Evolutionary conservation across 2,888 invertebrate genomes (phyloP).

Genomic region (Drosophila meridiana): DNA sequence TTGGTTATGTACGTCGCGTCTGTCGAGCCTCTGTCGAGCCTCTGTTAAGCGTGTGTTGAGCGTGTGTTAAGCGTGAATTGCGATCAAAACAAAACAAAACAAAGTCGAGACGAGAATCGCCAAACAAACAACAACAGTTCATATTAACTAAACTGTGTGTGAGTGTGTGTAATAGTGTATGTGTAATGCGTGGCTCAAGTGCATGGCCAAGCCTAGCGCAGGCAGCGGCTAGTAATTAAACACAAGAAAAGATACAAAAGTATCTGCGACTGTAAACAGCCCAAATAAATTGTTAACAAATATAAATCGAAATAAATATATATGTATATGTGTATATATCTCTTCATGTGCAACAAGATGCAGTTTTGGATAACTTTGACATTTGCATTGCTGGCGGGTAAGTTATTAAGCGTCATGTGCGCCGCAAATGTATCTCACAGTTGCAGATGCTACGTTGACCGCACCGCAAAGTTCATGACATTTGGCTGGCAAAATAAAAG

Average conservation of each 20-base stretch:
- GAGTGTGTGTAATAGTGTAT: slow-evolving; percentile 2
- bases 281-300: slow-evolving; percentile 22
- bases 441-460: slow-evolving; percentile 40
- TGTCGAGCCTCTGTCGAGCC: slow-evolving; percentile 29
- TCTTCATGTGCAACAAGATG: slow-evolving; percentile 51
- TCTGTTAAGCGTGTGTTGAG: slow-evolving; percentile 16
- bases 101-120: slow-evolving; percentile 23
- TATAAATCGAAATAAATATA: slow-evolving; percentile 16
- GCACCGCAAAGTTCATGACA: slow-evolving; percentile 59
- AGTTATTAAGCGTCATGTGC: slow-evolving; percentile 67
- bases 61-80: slow-evolving; percentile 17
- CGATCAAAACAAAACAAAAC: slow-evolving; percentile 11
- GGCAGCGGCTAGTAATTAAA: slow-evolving; percentile 66
- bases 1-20: slow-evolving; percentile 50
- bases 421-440: slow-evolving; percentile 60
- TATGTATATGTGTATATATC: neutral
- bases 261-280: slow-evolving; percentile 57
- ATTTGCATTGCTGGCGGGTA: slow-evolving; percentile 75
- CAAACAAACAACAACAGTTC: slow-evolving; percentile 28
- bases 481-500: slow-evolving; percentile 36
- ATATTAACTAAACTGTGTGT: slow-evolving; percentile 20
- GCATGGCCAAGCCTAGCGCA: slow-evolving; percentile 62
- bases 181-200: slow-evolving; percentile 31
- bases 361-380: slow-evolving; percentile 79
- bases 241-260: slow-evolving; percentile 41